phyloP scores from a whole-genome alignment of 2,888 invertebrate species.

The Pyrocoelia pectoralis region DNA sequence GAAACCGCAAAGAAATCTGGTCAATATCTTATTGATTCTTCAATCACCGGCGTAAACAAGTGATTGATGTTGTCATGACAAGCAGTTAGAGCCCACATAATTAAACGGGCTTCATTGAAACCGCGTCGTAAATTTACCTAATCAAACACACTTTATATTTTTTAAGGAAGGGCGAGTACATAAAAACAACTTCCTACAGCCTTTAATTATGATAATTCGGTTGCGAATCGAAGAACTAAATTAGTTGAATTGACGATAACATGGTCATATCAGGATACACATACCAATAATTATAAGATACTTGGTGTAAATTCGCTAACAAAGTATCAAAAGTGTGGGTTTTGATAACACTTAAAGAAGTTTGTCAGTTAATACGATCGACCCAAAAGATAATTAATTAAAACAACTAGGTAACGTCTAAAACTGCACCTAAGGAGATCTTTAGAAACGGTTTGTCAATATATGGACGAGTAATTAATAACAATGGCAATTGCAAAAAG shows the following conservation, averaged over 20 bases:
- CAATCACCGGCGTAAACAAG: neutral
- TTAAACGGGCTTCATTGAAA: neutral
- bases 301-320: neutral
- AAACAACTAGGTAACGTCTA: too few species aligned
- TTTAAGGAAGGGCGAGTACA: neutral
- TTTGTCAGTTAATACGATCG: too few species aligned
- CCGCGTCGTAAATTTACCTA: neutral
- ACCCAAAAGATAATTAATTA: too few species aligned
- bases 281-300: neutral
- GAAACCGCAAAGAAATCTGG: conserved; percentile 1
- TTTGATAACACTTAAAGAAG: neutral
- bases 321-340: neutral
- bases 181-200: neutral
- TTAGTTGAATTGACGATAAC: neutral
- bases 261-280: neutral
- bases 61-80: neutral
- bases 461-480: too few species aligned
- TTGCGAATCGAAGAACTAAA: neutral
- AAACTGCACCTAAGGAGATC: too few species aligned
- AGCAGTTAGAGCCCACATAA: neutral
- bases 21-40: neutral
- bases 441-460: too few species aligned
- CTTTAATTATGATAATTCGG: neutral
- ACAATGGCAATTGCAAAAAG: conserved; percentile 28
- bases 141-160: neutral